These are phyloP conservation scores for Dromiciops gliroides DNA, from an alignment of 2,113 vertebrate genomes.

Conservation along the genomic window DNA sequence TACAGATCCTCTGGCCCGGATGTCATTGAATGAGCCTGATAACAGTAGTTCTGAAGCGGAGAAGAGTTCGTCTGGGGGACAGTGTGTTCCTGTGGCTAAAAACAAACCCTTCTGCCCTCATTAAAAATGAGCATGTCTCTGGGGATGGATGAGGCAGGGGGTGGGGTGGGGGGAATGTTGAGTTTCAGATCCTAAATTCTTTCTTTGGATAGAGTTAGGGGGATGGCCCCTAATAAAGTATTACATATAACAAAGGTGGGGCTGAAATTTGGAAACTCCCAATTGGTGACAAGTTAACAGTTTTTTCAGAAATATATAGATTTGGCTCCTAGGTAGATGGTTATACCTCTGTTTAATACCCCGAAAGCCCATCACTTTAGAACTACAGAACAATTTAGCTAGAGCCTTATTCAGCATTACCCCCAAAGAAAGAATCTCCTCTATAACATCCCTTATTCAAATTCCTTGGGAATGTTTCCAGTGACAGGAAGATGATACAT, in stretches of 20 bases:
- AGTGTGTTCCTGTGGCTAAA: not conserved
- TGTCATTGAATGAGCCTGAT: not conserved
- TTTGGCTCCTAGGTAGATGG: too few relatives aligned
- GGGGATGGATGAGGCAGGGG: not conserved
- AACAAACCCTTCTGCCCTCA: not conserved
- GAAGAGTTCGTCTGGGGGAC: not conserved
- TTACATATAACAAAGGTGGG: not conserved
- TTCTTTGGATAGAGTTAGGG: not conserved
- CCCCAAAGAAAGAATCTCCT: not conserved
- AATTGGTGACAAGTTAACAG: not conserved
- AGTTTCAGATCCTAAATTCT: not conserved
- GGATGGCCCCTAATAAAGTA: not conserved
- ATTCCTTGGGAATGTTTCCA: not conserved
- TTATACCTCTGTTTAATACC: not conserved
- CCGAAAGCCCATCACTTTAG: not conserved
- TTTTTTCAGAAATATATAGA: not conserved
- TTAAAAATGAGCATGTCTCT: not conserved
- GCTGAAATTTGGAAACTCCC: not conserved
- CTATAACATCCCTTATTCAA: not conserved
- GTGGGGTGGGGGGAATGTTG: not conserved
- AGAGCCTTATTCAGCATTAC: not conserved
- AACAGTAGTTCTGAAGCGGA: not conserved
- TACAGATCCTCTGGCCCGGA: constrained; percentile 2
- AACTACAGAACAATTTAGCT: not conserved
- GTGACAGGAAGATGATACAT: not conserved